phyloP scores from a whole-genome alignment of 2,113 vertebrate species.

The Planiliza haematocheilus region DNA sequence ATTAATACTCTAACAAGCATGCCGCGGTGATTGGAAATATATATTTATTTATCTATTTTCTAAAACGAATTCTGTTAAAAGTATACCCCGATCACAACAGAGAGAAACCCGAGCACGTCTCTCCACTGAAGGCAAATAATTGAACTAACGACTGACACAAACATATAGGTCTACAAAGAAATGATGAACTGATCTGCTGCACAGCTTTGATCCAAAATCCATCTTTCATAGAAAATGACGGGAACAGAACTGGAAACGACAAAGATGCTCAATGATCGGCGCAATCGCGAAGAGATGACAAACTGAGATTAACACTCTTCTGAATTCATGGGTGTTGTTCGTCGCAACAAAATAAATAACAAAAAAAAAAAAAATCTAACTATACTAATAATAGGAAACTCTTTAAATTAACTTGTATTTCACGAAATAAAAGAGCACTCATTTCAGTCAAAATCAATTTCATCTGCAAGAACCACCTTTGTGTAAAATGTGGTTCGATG shows the following conservation, averaged over 20 bases:
- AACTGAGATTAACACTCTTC: not conserved
- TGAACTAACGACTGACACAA: not conserved
- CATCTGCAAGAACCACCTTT: not conserved
- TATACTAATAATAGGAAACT: not conserved
- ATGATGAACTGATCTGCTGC: not conserved
- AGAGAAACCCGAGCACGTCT: not conserved
- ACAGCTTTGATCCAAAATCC: constrained; percentile 2
- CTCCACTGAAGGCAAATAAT: not conserved
- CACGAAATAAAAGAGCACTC: not conserved
- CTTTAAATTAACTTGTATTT: not conserved
- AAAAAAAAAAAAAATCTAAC: not conserved
- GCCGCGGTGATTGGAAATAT: no score
- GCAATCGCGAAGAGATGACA: not conserved
- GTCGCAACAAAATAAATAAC: not conserved
- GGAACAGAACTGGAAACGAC: not conserved
- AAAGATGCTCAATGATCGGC: not conserved
- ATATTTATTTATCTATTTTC: no score
- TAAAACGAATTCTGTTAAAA: no score
- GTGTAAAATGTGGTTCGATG: no score
- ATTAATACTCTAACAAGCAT: no score
- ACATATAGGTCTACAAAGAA: not conserved
- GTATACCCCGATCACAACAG: no score
- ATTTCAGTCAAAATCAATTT: not conserved
- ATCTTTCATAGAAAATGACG: not conserved
- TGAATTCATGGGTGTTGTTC: not conserved